Evolutionary conservation across 2,797 vertebrate genomes (phyloP).

Genomic region (Amniataba percoides): DNA sequence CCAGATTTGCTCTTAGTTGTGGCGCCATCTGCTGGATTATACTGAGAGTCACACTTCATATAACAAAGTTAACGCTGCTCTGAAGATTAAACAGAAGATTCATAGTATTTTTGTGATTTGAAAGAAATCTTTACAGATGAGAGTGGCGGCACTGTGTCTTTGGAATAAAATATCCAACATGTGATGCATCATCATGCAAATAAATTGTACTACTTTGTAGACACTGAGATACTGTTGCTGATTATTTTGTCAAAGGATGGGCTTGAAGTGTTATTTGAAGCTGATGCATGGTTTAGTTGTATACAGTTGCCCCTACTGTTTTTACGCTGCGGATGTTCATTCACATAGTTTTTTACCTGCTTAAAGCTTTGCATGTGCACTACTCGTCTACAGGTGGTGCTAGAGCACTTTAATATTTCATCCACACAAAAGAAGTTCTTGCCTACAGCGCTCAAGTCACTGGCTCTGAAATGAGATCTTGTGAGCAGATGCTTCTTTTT

Average conservation of each 20-base stretch:
- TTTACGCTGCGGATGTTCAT: background rate
- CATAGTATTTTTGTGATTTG: background rate
- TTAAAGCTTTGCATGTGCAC: background rate
- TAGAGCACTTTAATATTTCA: slow-evolving; percentile 53
- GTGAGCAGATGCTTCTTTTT: slow-evolving; percentile 68
- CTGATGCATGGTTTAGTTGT: background rate
- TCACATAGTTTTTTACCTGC: background rate
- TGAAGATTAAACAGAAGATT: background rate
- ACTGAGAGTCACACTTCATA: background rate
- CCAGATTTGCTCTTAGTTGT: slow-evolving; percentile 4
- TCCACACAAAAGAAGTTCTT: slow-evolving; percentile 34
- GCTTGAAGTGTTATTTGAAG: background rate
- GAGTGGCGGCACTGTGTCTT: background rate
- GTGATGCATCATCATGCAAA: background rate
- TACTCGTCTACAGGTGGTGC: slow-evolving; percentile 72
- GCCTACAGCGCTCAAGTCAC: slow-evolving; percentile 56
- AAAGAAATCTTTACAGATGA: background rate
- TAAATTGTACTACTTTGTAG: background rate
- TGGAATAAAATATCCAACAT: background rate
- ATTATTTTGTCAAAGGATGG: background rate
- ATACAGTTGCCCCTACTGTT: background rate
- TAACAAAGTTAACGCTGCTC: background rate
- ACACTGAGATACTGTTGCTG: background rate
- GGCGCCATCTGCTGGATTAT: slow-evolving; percentile 62
- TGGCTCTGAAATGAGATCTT: slow-evolving; percentile 65